Evolutionary conservation across 2,888 invertebrate species (phyloP).

Genomic region (Brachyptera putata): DNA sequence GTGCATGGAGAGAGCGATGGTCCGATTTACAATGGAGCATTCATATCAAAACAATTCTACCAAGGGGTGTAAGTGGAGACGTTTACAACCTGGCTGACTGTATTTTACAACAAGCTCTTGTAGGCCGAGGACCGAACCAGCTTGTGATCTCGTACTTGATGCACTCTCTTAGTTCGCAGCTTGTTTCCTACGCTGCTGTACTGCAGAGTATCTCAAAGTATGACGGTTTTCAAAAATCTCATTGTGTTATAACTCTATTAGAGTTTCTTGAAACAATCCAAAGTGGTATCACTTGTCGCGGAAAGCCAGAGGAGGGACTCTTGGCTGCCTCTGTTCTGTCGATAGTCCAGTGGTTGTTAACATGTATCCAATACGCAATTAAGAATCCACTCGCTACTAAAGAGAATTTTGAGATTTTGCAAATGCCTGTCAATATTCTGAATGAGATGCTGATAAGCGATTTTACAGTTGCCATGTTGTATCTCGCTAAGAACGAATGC

Average conservation of each 20-base stretch:
- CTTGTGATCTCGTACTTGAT: conserved; percentile 87
- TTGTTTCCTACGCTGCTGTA: conserved; percentile 88
- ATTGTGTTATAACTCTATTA: conserved; percentile 80
- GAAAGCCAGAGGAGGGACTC: conserved; percentile 83
- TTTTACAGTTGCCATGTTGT: conserved; percentile 76
- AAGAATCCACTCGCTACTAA: conserved; percentile 42
- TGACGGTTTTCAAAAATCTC: conserved; percentile 79
- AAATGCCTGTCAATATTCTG: conserved; percentile 64
- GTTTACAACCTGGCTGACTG: conserved; percentile 91
- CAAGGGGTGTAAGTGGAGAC: conserved; percentile 88
- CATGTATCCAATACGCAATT: conserved; percentile 59
- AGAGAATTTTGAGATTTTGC: conserved; percentile 52
- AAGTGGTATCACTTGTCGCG: conserved; percentile 38
- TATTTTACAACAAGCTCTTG: conserved; percentile 88
- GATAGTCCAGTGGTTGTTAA: conserved; percentile 74
- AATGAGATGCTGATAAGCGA: conserved; percentile 66
- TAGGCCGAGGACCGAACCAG: conserved; percentile 89
- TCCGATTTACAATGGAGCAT: conserved; percentile 94
- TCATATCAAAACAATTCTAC: conserved; percentile 85
- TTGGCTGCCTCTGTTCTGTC: conserved; percentile 79
- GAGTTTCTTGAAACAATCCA: conserved; percentile 73
- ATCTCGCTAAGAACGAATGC: conserved; percentile 76
- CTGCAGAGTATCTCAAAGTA: conserved; percentile 84
- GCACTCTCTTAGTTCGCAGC: conserved; percentile 83
- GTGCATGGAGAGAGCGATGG: conserved; percentile 95